A percentile compares a stretch with the other conserved stretches of the same genome.
These are phyloP conservation scores for Takifugu flavidus DNA, from an alignment of 2,113 vertebrate species.

Conservation along the genomic window DNA sequence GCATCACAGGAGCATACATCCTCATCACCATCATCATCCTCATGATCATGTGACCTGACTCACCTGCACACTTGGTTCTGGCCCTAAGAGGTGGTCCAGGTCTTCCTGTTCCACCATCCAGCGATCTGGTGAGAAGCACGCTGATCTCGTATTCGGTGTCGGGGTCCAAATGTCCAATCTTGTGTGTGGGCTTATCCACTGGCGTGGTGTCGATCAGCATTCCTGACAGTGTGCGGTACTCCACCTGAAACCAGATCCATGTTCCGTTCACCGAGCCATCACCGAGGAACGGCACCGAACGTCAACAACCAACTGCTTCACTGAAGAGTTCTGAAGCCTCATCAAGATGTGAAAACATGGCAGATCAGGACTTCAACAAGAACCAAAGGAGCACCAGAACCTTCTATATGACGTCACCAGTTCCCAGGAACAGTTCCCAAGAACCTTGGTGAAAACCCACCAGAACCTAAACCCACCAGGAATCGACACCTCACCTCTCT, in stretches of 20 bases:
- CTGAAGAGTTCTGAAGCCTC: not conserved
- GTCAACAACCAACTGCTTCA: no score
- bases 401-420: not conserved
- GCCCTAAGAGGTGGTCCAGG: constrained; percentile 90
- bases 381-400: not conserved
- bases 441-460: no score
- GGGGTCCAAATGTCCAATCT: constrained; percentile 94
- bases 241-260: constrained; percentile 60
- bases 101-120: constrained; percentile 90
- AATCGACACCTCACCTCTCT: constrained; percentile 72
- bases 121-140: constrained; percentile 89
- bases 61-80: constrained; percentile 94
- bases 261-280: no score
- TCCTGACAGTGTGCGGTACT: constrained; percentile 87
- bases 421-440: not conserved
- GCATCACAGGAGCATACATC: no score
- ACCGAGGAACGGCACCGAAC: no score
- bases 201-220: constrained; percentile 91
- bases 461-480: not conserved
- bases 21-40: no score
- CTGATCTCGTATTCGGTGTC: constrained; percentile 98
- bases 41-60: constrained; percentile 46
- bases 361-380: not conserved
- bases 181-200: constrained; percentile 88
- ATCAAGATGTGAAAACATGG: not conserved